Conservation (phyloP, 1,140 invertebrate species). For the Drosophila hydei region DNA sequence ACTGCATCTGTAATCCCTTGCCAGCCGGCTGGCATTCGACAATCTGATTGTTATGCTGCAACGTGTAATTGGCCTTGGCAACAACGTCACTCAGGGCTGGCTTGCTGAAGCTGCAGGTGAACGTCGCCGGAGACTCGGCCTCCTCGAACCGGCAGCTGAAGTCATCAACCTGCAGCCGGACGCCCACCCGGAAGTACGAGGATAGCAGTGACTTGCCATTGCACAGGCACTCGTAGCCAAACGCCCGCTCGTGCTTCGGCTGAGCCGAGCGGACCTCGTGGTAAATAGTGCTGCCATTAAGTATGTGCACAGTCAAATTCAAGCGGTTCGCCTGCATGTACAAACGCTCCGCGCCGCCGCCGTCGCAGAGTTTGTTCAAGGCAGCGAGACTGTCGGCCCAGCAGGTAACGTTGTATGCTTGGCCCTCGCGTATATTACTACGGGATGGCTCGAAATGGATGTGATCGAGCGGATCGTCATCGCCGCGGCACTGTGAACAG, state of each 20-base stretch:
- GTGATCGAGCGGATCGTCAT: background rate
- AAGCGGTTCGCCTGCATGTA: background rate
- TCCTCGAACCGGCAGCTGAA: background rate
- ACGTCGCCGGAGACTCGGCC: background rate
- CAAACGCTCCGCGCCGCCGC: background rate
- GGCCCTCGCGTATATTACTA: background rate
- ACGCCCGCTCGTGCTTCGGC: background rate
- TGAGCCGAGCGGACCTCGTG: background rate
- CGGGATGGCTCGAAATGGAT: background rate
- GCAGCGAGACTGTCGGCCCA: background rate
- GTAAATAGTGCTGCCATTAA: background rate
- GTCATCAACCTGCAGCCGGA: background rate
- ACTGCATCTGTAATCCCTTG: background rate
- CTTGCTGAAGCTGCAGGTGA: constrained; percentile 13
- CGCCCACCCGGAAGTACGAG: background rate
- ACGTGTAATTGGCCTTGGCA: background rate
- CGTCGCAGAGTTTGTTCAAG: background rate
- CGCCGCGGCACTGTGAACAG: background rate
- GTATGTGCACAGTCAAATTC: background rate
- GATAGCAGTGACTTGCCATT: background rate
- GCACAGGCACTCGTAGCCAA: constrained; percentile 13
- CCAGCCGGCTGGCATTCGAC: background rate
- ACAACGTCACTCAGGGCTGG: background rate
- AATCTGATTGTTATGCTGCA: background rate
- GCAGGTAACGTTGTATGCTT: constrained; percentile 6